Evolutionary conservation across 2,113 vertebrate species (phyloP).

Genomic region (Oceanodroma tethys): DNA sequence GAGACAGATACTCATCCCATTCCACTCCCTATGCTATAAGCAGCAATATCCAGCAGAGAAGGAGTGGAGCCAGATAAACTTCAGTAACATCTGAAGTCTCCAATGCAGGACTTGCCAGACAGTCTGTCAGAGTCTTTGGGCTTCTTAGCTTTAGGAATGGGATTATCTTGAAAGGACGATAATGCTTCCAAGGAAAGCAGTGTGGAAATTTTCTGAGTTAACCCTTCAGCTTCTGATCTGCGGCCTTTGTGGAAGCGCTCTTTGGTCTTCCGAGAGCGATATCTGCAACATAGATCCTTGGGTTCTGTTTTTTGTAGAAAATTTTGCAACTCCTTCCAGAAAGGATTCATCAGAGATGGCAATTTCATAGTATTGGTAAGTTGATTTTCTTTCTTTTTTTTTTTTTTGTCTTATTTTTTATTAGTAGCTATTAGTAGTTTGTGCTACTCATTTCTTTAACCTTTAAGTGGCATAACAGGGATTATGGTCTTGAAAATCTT

Average conservation of each 20-base stretch:
- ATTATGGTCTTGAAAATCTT: neutral
- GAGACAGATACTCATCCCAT: neutral
- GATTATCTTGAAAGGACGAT: neutral
- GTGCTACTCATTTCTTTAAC: neutral
- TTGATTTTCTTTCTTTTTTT: neutral
- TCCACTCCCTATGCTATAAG: neutral
- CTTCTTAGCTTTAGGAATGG: neutral
- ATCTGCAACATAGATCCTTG: neutral
- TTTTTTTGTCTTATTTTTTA: neutral
- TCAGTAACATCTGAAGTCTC: neutral
- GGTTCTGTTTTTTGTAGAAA: slow-evolving; percentile 81
- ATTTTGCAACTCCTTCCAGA: slow-evolving; percentile 97
- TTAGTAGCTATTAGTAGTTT: neutral
- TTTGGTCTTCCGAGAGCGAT: rapidly evolving
- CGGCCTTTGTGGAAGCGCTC: neutral
- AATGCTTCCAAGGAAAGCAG: neutral
- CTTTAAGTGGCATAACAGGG: neutral
- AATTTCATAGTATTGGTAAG: slow-evolving; percentile 99
- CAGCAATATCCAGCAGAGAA: neutral
- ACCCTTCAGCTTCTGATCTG: neutral
- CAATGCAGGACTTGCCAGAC: neutral
- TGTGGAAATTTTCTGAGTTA: neutral
- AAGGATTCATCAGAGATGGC: slow-evolving; percentile 95
- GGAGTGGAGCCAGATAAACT: neutral
- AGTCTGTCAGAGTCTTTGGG: neutral